Conservation (phyloP, 2,888 invertebrate genomes). For the Meliscaeva auricollis region DNA sequence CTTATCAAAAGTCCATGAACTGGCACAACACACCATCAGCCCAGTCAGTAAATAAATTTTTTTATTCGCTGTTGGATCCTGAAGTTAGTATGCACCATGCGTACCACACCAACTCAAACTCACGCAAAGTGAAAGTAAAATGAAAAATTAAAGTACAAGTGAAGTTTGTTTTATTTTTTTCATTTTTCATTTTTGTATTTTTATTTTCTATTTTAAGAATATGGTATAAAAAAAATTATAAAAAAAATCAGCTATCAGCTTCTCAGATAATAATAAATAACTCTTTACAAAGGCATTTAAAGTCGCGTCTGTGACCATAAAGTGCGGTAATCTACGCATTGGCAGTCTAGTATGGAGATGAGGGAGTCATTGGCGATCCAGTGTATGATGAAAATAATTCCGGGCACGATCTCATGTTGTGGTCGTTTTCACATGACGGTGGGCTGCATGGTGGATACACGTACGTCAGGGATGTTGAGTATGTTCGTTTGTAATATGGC, state of each 20-base stretch:
- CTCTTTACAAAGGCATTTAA: slow-evolving; percentile 63
- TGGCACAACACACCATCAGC: slow-evolving; percentile 37
- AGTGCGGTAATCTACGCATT: slow-evolving; percentile 27
- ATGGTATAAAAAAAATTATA: slow-evolving; percentile 49
- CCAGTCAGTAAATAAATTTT: slow-evolving; percentile 13
- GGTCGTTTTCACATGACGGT: slow-evolving; percentile 50
- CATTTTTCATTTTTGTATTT: slow-evolving; percentile 43
- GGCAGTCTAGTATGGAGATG: slow-evolving; percentile 56
- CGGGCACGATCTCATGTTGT: slow-evolving; percentile 68
- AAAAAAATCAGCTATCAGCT: slow-evolving; percentile 49
- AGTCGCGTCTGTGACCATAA: slow-evolving; percentile 35
- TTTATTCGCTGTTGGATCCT: slow-evolving; percentile 43
- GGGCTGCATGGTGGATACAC: slow-evolving; percentile 48
- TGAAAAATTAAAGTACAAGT: slow-evolving; percentile 47
- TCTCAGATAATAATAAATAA: slow-evolving; percentile 59
- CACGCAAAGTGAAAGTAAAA: slow-evolving; percentile 68
- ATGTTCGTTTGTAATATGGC: slow-evolving; percentile 64
- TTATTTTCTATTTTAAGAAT: slow-evolving; percentile 49
- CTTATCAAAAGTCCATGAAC: slow-evolving; percentile 55
- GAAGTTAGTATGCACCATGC: slow-evolving; percentile 47
- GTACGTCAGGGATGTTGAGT: slow-evolving; percentile 64
- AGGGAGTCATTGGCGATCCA: slow-evolving; percentile 45
- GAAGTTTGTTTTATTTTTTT: slow-evolving; percentile 29
- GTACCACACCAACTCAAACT: slow-evolving; percentile 15
- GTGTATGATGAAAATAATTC: slow-evolving; percentile 65